phyloP scores from a whole-genome alignment of 1,140 invertebrate genomes.

The Forficula auricularia region DNA sequence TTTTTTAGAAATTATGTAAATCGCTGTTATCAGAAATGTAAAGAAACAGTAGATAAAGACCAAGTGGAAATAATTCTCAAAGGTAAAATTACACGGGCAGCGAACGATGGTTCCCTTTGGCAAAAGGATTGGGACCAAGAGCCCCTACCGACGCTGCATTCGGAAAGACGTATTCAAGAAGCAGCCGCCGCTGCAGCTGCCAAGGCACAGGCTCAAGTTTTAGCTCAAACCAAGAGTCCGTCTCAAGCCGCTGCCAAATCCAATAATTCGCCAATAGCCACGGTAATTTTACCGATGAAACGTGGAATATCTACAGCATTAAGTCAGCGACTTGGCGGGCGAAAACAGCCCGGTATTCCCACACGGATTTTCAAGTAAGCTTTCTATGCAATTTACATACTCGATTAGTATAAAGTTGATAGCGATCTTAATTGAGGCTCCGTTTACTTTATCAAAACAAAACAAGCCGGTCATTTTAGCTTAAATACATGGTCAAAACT shows the following conservation, averaged over 20 bases:
- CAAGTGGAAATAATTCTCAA: slow-evolving; percentile 85
- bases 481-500: too few species aligned
- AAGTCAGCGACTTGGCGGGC: slow-evolving; percentile 32
- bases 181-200: neutral
- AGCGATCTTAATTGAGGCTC: too few species aligned
- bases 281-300: too few species aligned
- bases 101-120: slow-evolving; percentile 66
- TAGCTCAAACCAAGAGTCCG: too few species aligned
- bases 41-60: slow-evolving; percentile 73
- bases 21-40: slow-evolving; percentile 77
- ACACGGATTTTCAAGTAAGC: too few species aligned
- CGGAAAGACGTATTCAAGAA: too few species aligned
- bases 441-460: too few species aligned
- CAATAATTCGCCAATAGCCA: too few species aligned
- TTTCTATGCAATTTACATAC: too few species aligned
- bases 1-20: slow-evolving; percentile 57
- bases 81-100: slow-evolving; percentile 75
- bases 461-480: too few species aligned
- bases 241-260: too few species aligned
- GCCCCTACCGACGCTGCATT: slow-evolving; percentile 43
- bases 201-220: neutral
- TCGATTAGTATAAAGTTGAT: too few species aligned
- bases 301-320: slow-evolving; percentile 31
- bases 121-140: slow-evolving; percentile 83
- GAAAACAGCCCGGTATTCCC: slow-evolving; percentile 14